Evolutionary conservation across 2,113 vertebrate species (phyloP).

Genomic region (Zeus faber): DNA sequence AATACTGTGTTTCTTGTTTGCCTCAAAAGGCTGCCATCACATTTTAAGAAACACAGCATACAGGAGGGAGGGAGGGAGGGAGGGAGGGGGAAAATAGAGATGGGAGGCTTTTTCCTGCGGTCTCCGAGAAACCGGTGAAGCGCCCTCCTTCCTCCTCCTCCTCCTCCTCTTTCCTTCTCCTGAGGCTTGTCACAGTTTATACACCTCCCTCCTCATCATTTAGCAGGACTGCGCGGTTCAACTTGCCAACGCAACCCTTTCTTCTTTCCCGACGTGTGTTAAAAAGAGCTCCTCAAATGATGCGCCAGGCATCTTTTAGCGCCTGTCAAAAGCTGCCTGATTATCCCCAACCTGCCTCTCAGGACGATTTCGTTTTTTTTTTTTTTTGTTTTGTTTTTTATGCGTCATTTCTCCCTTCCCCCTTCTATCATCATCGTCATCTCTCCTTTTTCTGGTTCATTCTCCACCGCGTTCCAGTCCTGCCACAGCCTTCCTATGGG

Average conservation of each 20-base stretch:
- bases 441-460: conserved; percentile 2
- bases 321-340: not conserved
- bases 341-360: not conserved
- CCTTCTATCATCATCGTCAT: conserved; percentile 4
- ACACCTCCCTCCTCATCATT: not conserved
- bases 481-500: conserved; percentile 4
- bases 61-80: not conserved
- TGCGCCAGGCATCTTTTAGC: not conserved
- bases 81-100: not conserved
- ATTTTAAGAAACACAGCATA: too few relatives aligned
- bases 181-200: not conserved
- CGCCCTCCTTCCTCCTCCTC: too few relatives aligned
- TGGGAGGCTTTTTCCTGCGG: not conserved
- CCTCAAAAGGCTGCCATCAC: too few relatives aligned
- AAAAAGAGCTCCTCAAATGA: not conserved
- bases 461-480: conserved; percentile 24
- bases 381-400: not conserved
- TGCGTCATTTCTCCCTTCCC: not conserved
- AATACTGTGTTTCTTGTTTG: too few relatives aligned
- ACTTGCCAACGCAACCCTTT: not conserved
- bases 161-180: too few relatives aligned
- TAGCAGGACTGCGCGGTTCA: too few relatives aligned
- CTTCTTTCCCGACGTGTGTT: not conserved
- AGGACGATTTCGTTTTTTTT: not conserved
- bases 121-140: not conserved